Base-by-base conservation (phyloP, 1,140 invertebrate species). In the Drosophila nigrodunni region DNA sequence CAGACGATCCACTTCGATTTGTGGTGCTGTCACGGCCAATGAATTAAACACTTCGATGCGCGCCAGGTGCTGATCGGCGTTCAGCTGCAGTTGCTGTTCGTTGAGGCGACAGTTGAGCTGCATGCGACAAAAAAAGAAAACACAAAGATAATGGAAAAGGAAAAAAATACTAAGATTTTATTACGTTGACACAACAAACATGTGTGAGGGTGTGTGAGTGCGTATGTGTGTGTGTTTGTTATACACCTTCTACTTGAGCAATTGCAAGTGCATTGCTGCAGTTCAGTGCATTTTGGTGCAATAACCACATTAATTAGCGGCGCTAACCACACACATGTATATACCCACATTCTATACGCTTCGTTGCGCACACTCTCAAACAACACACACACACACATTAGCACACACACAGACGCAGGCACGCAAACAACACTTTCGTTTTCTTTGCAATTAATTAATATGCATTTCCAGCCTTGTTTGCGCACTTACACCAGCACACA, bases 1-100 rank as follows among this genome's bases (percentile, higher is more conserved):
- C 46, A 92, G 66, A 41, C 93, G 75, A 77, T 95, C 95, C 55
- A 95, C 86, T 82, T 96, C 95, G 71, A 96, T 95, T 77, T 95
- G 95, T 3, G 96, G 96, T 1, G 96, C 95, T 65, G 95, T 92
- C n/a, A 97, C 95, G 92, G 96, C 95, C 44, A 96, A 94, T 66
- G 95, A 96, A 78, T 97, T 97, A 82, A 96, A 96, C 3, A 97
- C 95, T 90, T 96, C 95, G 30, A 96, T 93, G 76, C 94, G 93
- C 80, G 96, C 95, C 64, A 96, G 68, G 54, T 92, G 91, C 77
- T 89, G 80, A 57, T 92, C 90, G 35, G 73, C 62, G 67, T 76
- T 79, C 34, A 91, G 57, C 13, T 80, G 55, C 50, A 73, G 69
- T 21, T 55, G 64, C 58, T 76, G 86, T 76, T 79, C 82, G 59